A percentile compares a stretch with the other conserved stretches of the same genome.
Evolutionary conservation across 2,888 invertebrate species (phyloP).

Genomic region (Parasteatoda lunata): DNA sequence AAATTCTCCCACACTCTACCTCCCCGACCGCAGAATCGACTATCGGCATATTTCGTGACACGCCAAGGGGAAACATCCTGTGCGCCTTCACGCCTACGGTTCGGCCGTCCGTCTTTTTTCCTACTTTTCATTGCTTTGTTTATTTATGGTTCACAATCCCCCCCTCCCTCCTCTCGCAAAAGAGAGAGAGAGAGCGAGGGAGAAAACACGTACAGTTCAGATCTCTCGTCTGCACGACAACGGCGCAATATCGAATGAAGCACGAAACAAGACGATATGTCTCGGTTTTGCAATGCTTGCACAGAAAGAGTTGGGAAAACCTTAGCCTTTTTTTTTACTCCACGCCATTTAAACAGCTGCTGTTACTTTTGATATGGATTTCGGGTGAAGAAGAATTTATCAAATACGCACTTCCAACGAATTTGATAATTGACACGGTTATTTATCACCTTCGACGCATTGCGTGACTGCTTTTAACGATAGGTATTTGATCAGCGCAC

Average conservation of each 20-base stretch:
- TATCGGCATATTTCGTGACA: conserved; percentile 54
- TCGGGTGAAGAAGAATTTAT: too few species aligned
- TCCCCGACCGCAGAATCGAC: conserved; percentile 14
- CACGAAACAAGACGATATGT: not conserved
- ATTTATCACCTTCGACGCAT: too few species aligned
- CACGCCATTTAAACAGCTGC: too few species aligned
- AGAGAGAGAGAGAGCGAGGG: not conserved
- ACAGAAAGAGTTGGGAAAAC: not conserved
- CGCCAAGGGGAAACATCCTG: conserved; percentile 60
- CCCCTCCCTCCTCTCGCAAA: not conserved
- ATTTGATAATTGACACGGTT: too few species aligned
- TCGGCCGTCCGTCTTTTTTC: conserved; percentile 19
- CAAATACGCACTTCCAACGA: too few species aligned
- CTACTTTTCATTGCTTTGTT: conserved; percentile 30
- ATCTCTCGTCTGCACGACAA: not conserved
- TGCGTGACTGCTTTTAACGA: too few species aligned
- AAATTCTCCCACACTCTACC: not conserved
- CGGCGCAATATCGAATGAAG: not conserved
- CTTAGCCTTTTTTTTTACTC: not conserved
- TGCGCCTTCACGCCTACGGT: conserved; percentile 54
- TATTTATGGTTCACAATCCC: conserved; percentile 14
- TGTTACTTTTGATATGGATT: too few species aligned
- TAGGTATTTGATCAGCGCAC: too few species aligned
- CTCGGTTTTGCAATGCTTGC: too few species aligned
- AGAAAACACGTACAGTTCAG: not conserved